phyloP scores from a whole-genome alignment of 2,113 vertebrate species.

The Podarcis muralis region DNA sequence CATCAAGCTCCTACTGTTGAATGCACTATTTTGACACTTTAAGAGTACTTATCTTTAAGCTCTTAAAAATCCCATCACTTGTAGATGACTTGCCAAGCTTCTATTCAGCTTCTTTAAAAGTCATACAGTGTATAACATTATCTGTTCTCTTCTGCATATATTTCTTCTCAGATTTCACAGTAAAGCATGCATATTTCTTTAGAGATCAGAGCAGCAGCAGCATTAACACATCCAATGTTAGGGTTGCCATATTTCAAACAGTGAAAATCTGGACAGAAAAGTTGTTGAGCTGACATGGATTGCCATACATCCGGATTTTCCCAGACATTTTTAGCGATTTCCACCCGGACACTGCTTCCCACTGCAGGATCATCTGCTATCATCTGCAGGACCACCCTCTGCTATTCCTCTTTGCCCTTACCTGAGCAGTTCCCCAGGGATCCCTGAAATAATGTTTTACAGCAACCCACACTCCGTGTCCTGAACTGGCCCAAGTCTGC shows the following conservation, averaged over 20 bases:
- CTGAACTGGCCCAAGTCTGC: neutral
- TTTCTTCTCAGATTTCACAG: slow-evolving; percentile 55
- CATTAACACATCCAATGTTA: slow-evolving; percentile 30
- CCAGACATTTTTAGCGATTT: no score
- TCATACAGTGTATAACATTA: slow-evolving; percentile 44
- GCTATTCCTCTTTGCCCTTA: neutral
- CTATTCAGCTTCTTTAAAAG: slow-evolving; percentile 44
- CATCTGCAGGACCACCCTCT: neutral
- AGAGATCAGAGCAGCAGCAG: slow-evolving; percentile 23
- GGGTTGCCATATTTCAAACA: no score
- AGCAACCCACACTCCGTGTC: neutral
- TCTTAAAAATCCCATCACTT: slow-evolving; percentile 53
- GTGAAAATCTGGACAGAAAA: no score
- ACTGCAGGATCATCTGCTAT: no score
- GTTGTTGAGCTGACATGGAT: no score
- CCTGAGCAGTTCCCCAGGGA: neutral
- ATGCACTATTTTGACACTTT: slow-evolving; percentile 55
- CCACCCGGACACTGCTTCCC: no score
- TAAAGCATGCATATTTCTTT: slow-evolving; percentile 36
- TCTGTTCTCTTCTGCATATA: slow-evolving; percentile 37
- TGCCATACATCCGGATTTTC: no score
- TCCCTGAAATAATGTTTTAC: neutral
- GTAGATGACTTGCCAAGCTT: slow-evolving; percentile 54
- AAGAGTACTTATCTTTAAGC: slow-evolving; percentile 49
- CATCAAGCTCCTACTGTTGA: slow-evolving; percentile 56